Evolutionary conservation across 2,797 vertebrate species (phyloP), one percentile per base, ranked within the genome.

Genomic region (Arctocebus calabarensis): DNA sequence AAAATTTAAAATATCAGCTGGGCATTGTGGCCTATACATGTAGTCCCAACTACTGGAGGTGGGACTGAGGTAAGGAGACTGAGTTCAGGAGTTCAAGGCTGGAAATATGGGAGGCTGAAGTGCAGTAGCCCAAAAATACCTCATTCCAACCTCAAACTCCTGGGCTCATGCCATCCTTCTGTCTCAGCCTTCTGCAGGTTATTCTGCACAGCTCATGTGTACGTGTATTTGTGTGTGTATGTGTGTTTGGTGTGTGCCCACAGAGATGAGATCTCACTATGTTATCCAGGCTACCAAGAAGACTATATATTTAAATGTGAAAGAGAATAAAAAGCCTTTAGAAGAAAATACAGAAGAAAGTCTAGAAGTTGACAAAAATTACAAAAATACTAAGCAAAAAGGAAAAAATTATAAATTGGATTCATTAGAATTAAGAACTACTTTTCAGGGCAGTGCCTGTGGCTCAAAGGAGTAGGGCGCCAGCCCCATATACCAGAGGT

Each of bases 371-470:
- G 23, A 85, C 10, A 64, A 77, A 79, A 66, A 48, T 37, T 71
- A 27, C 71, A 83, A 94, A 93, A 83, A 77, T 64, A 3, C 45
- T 66, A 78, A 86, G n/a, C 57, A 77, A 91, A 66, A 59, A 81
- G 5, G 12, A 61, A 45, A 93, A 90, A 77, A 40, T 10, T 29
- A 82, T 48, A 2, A 78, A 88, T 4, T 91, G 7, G 27, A 84
- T 57, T 84, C 45, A 71, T 23, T 59, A 45, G 43, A 55, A 43
- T 90, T 81, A 64, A 86, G 40, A 82, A 61, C 34, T 79, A 45
- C 25, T 79, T 87, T 84, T 45, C 59, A 55, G 40, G 40, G 40
- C 40, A 40, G 40, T 40, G 40, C 40, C 40, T 40, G 40, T 40
- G 5, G 40, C 40, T 40, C 40, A 40, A 40, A 40, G 40, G 40